Percentiles rank a stretch among this genome's conserved stretches.
Conservation (phyloP, 2,888 invertebrate species). For the Iphiclides podalirius region DNA sequence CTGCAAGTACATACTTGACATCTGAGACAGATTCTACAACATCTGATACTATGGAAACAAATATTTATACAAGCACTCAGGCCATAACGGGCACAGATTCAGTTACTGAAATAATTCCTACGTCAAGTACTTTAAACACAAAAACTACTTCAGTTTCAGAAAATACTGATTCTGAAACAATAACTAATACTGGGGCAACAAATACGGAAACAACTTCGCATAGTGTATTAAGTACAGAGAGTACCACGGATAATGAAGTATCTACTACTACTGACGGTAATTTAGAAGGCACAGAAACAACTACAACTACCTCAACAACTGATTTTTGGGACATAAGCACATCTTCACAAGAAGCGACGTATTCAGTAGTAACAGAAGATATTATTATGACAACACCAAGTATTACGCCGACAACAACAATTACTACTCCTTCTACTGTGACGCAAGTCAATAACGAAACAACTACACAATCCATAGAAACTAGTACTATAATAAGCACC, state of each 20-base stretch:
- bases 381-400: neutral
- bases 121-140: neutral
- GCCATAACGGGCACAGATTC: neutral
- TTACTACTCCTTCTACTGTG: no score
- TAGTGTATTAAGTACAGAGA: conserved; percentile 1
- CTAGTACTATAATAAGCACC: no score
- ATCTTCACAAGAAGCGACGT: no score
- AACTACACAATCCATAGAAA: neutral
- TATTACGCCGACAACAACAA: neutral
- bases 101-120: neutral
- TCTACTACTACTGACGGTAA: neutral
- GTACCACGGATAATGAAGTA: neutral
- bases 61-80: neutral
- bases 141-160: neutral
- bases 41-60: neutral
- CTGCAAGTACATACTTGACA: neutral
- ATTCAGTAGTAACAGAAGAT: neutral
- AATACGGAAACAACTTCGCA: neutral
- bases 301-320: conserved; percentile 3
- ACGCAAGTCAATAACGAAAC: neutral
- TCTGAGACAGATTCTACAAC: neutral
- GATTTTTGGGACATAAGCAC: conserved; percentile 8
- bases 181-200: neutral
- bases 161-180: neutral
- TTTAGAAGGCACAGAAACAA: neutral